Evolutionary conservation across 23 tunicate species (phyloP), one percentile per base, ranked within the genome.

Genomic region (Halocynthia aurantium): DNA sequence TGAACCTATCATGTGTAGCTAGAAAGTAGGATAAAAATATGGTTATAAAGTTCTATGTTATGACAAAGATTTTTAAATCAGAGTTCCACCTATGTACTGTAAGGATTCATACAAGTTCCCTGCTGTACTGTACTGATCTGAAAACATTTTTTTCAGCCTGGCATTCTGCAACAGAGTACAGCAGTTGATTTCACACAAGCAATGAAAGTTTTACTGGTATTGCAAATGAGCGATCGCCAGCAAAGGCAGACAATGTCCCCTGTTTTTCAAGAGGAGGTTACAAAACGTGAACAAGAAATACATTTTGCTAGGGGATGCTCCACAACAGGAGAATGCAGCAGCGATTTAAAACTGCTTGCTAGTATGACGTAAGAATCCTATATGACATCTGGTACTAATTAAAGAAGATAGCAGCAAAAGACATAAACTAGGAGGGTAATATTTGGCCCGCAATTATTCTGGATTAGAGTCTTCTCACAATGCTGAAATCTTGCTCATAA

Each of bases 281-380:
- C 31, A 7, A 18, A 8, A 4, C 49, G 20, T 7, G n/a, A 54
- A 64, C 55, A 74, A 54, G 10, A 52, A 5, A 74, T 74, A 15
- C n/a, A 53, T 53, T 74, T 74, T 11, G 56, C 62, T 7, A 74
- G 56, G 56, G 78, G 78, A 5, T 74, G 78, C 31, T 17, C 40
- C 12, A 54, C n/a, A 12, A 51, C 9, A 12, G 62, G 56, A 8
- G 31, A 31, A 8, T 74, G 78, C 6, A 17, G 10, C 12, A 54
- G 56, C 57, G 78, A 74, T 18, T 50, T 71, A n/a, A 9, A 20
- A 71, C n/a, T 71, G 56, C 10, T 10, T 9, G 76, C 12, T 0
- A 10, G 50, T 11, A 50, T 50, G 10, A 21, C 6, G 76, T 71
- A 22, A 71, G 76, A 65, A 15, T 31, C 44, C 44, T 31, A 31